A percentile compares a stretch with the other conserved stretches of the same genome.
Conservation (phyloP, 2,113 vertebrate genomes). For the Corvus cornix region DNA sequence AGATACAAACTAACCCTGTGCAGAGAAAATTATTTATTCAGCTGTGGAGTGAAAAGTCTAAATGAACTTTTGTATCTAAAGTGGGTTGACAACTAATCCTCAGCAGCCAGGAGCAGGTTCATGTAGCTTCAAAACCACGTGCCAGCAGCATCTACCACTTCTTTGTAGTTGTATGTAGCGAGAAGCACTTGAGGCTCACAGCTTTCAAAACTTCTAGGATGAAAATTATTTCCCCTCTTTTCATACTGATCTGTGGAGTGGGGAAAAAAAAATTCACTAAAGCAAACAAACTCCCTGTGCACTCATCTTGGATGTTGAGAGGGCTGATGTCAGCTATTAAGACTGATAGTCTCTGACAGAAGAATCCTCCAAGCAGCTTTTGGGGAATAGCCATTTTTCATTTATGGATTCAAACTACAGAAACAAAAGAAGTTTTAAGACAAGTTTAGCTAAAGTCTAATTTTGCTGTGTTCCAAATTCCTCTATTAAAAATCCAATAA, state of each 20-base stretch:
- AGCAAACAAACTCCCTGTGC: background rate
- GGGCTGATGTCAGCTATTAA: background rate
- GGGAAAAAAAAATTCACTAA: background rate
- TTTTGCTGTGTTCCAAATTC: background rate
- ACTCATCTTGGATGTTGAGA: background rate
- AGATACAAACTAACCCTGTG: background rate
- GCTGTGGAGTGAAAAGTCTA: background rate
- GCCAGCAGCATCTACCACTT: background rate
- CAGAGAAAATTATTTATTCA: background rate
- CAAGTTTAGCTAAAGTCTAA: background rate
- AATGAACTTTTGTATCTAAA: background rate
- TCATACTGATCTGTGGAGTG: background rate
- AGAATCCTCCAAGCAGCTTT: background rate
- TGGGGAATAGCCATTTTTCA: background rate
- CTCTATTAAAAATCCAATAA: background rate
- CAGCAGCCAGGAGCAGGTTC: background rate
- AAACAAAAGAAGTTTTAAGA: background rate
- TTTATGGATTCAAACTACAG: background rate
- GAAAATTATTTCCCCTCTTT: background rate
- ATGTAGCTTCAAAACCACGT: background rate
- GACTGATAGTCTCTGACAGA: background rate
- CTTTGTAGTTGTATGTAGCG: background rate
- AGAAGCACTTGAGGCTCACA: background rate
- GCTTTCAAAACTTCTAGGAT: background rate
- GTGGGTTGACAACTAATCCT: background rate